Base-by-base conservation (phyloP, 2,888 invertebrate genomes). In the Galeopsomyia nigrocyanea region DNA sequence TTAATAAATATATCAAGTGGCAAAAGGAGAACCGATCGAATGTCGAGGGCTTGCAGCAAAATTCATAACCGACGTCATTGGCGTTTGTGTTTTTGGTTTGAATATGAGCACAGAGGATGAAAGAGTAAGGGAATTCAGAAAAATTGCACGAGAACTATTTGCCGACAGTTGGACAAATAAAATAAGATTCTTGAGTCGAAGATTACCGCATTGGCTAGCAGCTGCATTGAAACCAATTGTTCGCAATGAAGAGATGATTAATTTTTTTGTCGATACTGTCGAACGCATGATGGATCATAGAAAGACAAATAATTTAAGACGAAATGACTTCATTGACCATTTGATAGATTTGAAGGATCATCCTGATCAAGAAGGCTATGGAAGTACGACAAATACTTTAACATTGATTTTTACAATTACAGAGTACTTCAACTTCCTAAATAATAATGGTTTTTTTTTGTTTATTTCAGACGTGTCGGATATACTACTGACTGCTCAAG, bases 241-340 rank as follows among this genome's bases (percentile, higher is more conserved):
- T 3, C 65, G 70, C 1, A 65, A 81, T 13, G 22, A 68, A 7
- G 79, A 82, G 3, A 68, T 81, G 0, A 77, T 76, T 1, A 66
- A 80, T 0, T 86, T 85, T 68, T 82, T 88, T 21, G 77, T 76
- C 1, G 75, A 77, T 2, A 76, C 84, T 0, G 80, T 87, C 0
- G 75, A 68, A 17, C 76, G 83, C 0, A 84, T 85, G 0, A 78
- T 88, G 31, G 79, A 82, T 9, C 81, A 85, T 61, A 79, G 88
- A 46, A 79, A 83, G 64, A 78, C 84, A 49, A 84, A 84, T 56
- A 84, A 84, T 47, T 77, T 87, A 21, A 78, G 79, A 46, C 79
- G 86, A 50, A 83, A 87, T 47, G 89, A 89, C 77, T 88, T 88
- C 63, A 74, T 89, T 10, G 86, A 88, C 75, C 77, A 84, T n/a